Percentiles rank a stretch among this genome's conserved stretches.
phyloP scores from a whole-genome alignment of 2,888 invertebrate species.

The Branchipolynoe longqiensis region DNA sequence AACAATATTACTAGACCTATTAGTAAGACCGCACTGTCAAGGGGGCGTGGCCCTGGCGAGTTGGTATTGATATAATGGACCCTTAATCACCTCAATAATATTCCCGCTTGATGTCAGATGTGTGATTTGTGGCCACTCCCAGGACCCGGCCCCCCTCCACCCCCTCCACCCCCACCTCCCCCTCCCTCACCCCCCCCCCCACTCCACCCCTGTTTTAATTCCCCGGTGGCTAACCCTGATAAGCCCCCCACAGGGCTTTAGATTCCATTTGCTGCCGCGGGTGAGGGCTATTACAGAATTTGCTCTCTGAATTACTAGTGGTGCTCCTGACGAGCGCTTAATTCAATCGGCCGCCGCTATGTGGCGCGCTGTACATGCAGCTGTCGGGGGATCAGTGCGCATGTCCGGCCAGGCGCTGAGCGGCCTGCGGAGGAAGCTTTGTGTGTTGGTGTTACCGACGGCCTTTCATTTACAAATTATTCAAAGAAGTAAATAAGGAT shows the following conservation, averaged over 20 bases:
- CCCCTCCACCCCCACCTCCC: too few relatives aligned
- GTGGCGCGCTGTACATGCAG: too few relatives aligned
- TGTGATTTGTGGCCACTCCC: constrained; percentile 35
- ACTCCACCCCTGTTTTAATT: constrained; percentile 29
- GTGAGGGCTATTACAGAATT: constrained; percentile 27
- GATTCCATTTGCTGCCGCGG: constrained; percentile 34
- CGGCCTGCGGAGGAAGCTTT: too few relatives aligned
- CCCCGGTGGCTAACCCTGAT: constrained; percentile 15
- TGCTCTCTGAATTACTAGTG: constrained; percentile 8
- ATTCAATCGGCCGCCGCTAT: constrained; percentile 30
- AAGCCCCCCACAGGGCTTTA: neutral
- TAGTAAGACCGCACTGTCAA: too few relatives aligned
- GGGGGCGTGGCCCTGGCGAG: too few relatives aligned
- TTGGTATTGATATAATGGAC: constrained; percentile 21
- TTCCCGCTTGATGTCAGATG: neutral
- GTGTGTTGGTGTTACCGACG: too few relatives aligned
- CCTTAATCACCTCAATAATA: constrained; percentile 42
- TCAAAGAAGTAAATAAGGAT: too few relatives aligned
- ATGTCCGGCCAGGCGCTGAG: too few relatives aligned
- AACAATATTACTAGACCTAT: too few relatives aligned
- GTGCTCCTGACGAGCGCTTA: neutral
- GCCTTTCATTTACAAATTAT: too few relatives aligned
- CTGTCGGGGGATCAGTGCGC: too few relatives aligned
- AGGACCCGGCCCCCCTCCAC: neutral
- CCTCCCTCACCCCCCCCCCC: too few relatives aligned